Conservation (phyloP, 2,888 invertebrate species). For the Leucophora obtusa region DNA sequence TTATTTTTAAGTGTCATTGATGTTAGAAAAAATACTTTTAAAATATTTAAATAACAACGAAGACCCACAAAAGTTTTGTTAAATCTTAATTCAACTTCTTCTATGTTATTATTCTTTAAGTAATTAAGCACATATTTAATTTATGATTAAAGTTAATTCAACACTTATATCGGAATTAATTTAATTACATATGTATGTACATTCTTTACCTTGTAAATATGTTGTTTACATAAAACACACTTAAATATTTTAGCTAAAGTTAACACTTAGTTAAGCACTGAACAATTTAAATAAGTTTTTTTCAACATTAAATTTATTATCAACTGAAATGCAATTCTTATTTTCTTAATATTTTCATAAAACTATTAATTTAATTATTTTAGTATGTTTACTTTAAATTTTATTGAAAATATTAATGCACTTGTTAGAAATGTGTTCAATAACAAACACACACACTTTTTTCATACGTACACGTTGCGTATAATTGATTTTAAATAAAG, state of each 20-base stretch:
- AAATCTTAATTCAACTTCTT: too few species aligned
- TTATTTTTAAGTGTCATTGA: too few species aligned
- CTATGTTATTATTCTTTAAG: too few species aligned
- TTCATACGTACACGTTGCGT: constrained; percentile 12
- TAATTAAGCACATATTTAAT: too few species aligned
- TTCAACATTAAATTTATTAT: background rate
- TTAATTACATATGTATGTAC: too few species aligned
- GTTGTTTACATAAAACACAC: too few species aligned
- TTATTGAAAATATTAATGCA: constrained; percentile 1
- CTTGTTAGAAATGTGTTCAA: background rate
- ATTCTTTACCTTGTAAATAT: too few species aligned
- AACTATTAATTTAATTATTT: background rate
- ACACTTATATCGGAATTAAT: too few species aligned
- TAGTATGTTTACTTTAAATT: background rate
- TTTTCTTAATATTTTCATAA: background rate
- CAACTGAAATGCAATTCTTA: background rate
- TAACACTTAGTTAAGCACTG: background rate
- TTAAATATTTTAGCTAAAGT: background rate
- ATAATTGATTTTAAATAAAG: constrained; percentile 25
- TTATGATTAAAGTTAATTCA: too few species aligned
- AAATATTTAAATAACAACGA: too few species aligned
- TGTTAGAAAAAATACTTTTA: too few species aligned
- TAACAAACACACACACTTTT: background rate
- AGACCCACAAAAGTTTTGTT: too few species aligned
- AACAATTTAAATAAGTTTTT: background rate